A percentile compares a stretch with the other conserved stretches of the same genome.
Evolutionary conservation across 2,888 invertebrate species (phyloP).

Genomic region (Liopterus haemorrhoidalis): DNA sequence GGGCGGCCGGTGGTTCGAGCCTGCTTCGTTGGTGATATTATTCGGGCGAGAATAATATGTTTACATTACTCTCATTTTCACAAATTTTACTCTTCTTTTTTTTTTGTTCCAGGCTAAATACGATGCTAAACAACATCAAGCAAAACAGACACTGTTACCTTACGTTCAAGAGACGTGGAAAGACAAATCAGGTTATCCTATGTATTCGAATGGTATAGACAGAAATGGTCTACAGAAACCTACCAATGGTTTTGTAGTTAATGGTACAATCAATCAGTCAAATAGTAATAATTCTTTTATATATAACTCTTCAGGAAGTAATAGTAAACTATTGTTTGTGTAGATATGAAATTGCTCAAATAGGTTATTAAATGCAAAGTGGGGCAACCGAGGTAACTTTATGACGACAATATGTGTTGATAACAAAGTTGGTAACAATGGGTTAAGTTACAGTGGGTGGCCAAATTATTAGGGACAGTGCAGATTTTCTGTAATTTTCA

Average conservation of each 20-base stretch:
- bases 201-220: conserved; percentile 19
- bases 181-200: conserved; percentile 66
- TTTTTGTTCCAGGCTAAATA: conserved; percentile 58
- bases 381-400: no score
- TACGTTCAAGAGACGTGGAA: conserved; percentile 45
- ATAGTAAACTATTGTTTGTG: conserved; percentile 41
- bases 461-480: no score
- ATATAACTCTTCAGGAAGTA: conserved; percentile 37
- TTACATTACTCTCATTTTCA: conserved; percentile 8
- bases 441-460: no score
- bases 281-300: conserved; percentile 32
- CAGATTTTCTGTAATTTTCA: no score
- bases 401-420: no score
- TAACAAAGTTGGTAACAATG: no score
- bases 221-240: conserved; percentile 31
- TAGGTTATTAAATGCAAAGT: no score
- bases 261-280: conserved; percentile 34
- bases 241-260: conserved; percentile 31
- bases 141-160: conserved; percentile 52
- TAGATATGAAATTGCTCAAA: conserved; percentile 18
- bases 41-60: no score
- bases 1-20: no score
- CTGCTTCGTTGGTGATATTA: no score
- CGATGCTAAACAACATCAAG: conserved; percentile 53
- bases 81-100: conserved; percentile 42